A percentile compares a stretch with the other conserved stretches of the same genome.
phyloP scores from a whole-genome alignment of 2,113 vertebrate genomes.

The Calyptommatus sinebrachiatus region DNA sequence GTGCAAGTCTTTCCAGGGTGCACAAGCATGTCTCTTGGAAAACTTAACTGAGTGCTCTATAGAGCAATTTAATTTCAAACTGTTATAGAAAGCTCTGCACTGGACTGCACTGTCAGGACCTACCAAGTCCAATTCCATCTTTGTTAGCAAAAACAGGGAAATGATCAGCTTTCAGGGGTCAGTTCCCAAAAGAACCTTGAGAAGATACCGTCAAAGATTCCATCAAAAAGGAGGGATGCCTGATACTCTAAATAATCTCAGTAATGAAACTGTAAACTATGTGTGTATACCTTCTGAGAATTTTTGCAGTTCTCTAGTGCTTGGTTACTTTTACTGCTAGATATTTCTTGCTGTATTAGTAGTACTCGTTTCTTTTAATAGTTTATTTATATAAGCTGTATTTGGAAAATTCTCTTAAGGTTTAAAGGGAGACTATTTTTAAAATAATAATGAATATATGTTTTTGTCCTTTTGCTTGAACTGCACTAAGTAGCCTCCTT shows the following conservation, averaged over 20 bases:
- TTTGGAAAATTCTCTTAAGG: background rate
- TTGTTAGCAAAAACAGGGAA: no score
- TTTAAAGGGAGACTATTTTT: background rate
- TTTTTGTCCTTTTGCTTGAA: background rate
- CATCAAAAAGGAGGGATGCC: background rate
- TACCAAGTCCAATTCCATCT: no score
- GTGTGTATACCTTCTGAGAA: background rate
- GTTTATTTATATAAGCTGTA: background rate
- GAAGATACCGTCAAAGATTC: no score
- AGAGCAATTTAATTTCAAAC: no score
- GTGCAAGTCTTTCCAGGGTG: no score
- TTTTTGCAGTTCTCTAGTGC: background rate
- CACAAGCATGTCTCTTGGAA: no score
- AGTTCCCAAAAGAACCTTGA: no score
- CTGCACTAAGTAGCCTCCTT: background rate
- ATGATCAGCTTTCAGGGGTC: no score
- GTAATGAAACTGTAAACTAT: background rate
- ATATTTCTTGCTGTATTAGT: background rate
- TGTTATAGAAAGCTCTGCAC: no score
- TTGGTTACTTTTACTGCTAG: background rate
- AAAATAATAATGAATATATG: background rate
- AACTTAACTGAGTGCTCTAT: no score
- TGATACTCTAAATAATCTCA: no score
- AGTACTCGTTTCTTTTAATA: background rate
- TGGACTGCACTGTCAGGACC: no score